phyloP scores from a whole-genome alignment of 2,113 vertebrate species.

The Aplodontia rufa region DNA sequence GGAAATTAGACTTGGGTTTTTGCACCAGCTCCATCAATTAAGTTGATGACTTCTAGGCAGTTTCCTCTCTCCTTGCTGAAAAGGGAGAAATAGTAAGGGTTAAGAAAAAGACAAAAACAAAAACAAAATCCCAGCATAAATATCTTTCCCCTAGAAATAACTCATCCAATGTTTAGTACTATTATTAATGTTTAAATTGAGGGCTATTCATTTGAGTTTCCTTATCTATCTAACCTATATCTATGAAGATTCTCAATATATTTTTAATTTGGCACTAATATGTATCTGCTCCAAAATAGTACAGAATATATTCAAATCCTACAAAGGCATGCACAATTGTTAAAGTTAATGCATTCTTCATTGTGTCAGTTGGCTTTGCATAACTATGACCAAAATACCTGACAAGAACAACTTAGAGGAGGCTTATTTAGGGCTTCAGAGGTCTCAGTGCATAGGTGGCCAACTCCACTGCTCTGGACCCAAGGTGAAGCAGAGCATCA shows the following conservation, averaged over 20 bases:
- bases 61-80: background rate
- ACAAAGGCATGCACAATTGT: background rate
- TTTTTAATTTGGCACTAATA: background rate
- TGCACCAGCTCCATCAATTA: background rate
- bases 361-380: too few relatives aligned
- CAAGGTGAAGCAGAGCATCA: too few relatives aligned
- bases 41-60: background rate
- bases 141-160: background rate
- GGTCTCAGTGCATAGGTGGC: too few relatives aligned
- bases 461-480: too few relatives aligned
- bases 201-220: background rate
- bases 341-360: background rate
- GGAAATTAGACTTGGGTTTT: background rate
- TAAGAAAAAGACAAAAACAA: constrained; percentile 5
- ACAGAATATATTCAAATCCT: background rate
- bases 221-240: background rate
- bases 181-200: background rate
- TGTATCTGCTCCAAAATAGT: background rate
- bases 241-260: background rate
- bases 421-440: too few relatives aligned
- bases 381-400: too few relatives aligned
- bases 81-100: background rate
- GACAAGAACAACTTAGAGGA: too few relatives aligned
- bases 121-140: too few relatives aligned
- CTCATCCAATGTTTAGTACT: background rate